phyloP scores from a whole-genome alignment of 2,113 vertebrate genomes.

The Toxotes jaculatrix region DNA sequence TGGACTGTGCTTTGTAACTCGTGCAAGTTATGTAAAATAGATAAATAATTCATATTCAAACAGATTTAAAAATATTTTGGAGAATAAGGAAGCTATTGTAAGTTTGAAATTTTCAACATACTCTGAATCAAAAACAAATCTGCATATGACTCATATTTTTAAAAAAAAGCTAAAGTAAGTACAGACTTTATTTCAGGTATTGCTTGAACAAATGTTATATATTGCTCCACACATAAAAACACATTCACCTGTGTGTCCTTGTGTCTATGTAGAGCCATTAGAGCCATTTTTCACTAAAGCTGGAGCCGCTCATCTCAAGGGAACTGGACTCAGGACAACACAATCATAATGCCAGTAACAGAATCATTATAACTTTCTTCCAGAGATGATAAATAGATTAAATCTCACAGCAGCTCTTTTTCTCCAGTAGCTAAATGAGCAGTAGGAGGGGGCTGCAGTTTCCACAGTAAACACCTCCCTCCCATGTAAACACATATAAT shows the following conservation, averaged over 20 bases:
- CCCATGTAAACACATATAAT: conserved; percentile 83
- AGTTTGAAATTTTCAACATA: not conserved
- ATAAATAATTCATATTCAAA: not conserved
- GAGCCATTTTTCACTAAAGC: conserved; percentile 40
- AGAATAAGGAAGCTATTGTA: not conserved
- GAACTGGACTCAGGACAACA: conserved; percentile 41
- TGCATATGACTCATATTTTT: conserved; percentile 62
- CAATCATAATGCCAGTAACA: conserved; percentile 56
- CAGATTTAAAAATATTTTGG: not conserved
- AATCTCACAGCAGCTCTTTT: conserved; percentile 58
- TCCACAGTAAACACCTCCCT: conserved; percentile 80
- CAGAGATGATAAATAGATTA: conserved; percentile 68
- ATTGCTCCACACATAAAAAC: conserved; percentile 14
- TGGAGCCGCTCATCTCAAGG: conserved; percentile 48
- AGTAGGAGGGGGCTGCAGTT: conserved; percentile 66
- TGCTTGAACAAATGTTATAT: conserved; percentile 22
- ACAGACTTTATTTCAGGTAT: not conserved
- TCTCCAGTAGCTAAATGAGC: conserved; percentile 73
- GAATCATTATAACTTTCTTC: conserved; percentile 72
- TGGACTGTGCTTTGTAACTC: not conserved
- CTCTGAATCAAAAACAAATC: conserved; percentile 20
- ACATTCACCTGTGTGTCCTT: conserved; percentile 14
- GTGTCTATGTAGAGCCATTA: conserved; percentile 44
- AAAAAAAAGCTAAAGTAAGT: not conserved
- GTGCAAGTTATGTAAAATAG: not conserved